These are phyloP conservation scores for Borostomias antarcticus DNA, from an alignment of 2,797 vertebrate species.

Conservation along the genomic window DNA sequence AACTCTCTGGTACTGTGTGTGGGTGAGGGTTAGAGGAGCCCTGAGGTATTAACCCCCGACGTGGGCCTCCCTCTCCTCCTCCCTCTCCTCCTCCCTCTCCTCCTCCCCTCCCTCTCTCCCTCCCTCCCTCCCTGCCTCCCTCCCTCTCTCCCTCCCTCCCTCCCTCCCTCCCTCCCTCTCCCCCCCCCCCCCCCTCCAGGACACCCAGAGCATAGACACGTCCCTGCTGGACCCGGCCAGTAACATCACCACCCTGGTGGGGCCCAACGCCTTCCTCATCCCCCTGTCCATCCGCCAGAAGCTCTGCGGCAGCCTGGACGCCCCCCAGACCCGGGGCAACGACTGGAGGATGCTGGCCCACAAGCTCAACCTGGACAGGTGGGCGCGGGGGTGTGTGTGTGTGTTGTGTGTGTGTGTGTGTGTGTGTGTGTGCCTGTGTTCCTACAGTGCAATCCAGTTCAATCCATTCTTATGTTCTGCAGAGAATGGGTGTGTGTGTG, in stretches of 20 bases:
- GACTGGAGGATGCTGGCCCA: conserved; percentile 98
- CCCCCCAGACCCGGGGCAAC: conserved; percentile 92
- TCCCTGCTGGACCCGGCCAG: conserved; percentile 88
- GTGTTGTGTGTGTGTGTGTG: conserved; percentile 15
- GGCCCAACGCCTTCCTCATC: conserved; percentile 93
- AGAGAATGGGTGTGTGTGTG: no score
- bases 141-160: neutral
- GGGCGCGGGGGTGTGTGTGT: conserved; percentile 18
- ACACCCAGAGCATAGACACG: conserved; percentile 87
- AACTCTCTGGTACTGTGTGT: no score
- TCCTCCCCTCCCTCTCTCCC: neutral
- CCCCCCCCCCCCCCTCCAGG: conserved; percentile 70
- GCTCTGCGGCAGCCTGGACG: conserved; percentile 94
- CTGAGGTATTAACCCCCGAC: no score
- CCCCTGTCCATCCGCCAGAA: conserved; percentile 95
- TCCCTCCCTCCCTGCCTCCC: neutral
- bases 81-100: conserved; percentile 12
- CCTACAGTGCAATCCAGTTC: no score
- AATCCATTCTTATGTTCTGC: no score
- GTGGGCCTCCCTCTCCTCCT: neutral
- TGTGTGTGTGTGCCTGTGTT: conserved; percentile 1
- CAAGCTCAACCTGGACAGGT: conserved; percentile 97
- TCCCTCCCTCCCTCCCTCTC: neutral
- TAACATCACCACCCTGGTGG: conserved; percentile 88
- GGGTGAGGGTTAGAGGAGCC: no score